Conservation (phyloP, 2,797 vertebrate genomes). For the Sebastes wilsoni region DNA sequence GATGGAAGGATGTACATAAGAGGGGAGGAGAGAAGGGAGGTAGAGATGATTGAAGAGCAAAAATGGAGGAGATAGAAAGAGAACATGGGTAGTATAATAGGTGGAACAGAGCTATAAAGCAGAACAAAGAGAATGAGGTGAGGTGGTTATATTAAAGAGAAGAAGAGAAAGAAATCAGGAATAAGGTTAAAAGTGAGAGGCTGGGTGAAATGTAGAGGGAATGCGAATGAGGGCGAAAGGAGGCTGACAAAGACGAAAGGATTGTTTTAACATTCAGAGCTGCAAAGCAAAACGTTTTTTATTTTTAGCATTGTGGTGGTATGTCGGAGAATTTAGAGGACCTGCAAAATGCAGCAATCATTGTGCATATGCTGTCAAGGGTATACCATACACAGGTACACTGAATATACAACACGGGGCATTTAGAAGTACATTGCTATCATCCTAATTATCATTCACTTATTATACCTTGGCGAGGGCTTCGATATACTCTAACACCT, state of each 20-base stretch:
- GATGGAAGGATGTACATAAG: conserved; percentile 37
- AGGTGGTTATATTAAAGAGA: conserved; percentile 29
- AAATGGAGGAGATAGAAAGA: conserved; percentile 18
- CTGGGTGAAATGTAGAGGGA: not conserved
- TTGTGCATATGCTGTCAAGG: conserved; percentile 12
- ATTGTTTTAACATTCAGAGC: not conserved
- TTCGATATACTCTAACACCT: conserved; percentile 32
- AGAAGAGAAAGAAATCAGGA: conserved; percentile 16
- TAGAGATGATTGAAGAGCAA: not conserved
- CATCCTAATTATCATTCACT: conserved; percentile 65
- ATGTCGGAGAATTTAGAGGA: not conserved
- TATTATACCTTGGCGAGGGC: conserved; percentile 43
- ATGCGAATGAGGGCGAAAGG: not conserved
- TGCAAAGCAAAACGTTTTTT: not conserved
- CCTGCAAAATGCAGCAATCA: conserved; percentile 1
- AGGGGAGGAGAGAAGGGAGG: conserved; percentile 29
- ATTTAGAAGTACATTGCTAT: conserved; percentile 35
- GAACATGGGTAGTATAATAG: conserved; percentile 15
- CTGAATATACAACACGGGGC: conserved; percentile 9
- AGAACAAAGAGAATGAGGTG: conserved; percentile 34
- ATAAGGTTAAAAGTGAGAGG: conserved; percentile 24
- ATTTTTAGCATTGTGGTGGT: not conserved
- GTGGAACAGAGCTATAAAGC: conserved; percentile 20
- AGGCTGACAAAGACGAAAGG: not conserved
- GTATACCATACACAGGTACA: conserved; percentile 2